A percentile compares a stretch with the other conserved stretches of the same genome.
phyloP scores from a whole-genome alignment of 2,113 vertebrate genomes.

The Micronycteris hirsuta region DNA sequence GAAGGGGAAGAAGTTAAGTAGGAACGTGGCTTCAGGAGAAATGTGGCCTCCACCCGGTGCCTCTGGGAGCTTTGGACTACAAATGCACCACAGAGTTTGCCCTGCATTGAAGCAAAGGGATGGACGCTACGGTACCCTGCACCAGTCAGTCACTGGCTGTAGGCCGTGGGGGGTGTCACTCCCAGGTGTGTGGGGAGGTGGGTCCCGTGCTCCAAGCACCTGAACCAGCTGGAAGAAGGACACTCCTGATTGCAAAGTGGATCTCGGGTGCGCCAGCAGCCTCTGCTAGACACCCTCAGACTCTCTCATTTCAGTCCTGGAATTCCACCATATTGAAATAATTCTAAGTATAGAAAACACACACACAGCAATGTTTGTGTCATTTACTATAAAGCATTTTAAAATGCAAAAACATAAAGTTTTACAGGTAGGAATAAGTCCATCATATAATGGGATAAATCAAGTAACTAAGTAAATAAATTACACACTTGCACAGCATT shows the following conservation, averaged over 20 bases:
- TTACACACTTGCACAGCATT: neutral
- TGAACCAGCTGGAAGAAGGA: neutral
- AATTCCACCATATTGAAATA: neutral
- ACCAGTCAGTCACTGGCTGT: neutral
- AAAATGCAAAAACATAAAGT: neutral
- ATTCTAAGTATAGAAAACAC: neutral
- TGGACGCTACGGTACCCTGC: no score
- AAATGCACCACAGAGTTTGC: neutral
- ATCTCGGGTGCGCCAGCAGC: neutral
- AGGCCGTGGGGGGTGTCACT: neutral
- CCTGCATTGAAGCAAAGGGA: neutral
- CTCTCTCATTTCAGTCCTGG: neutral
- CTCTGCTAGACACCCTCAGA: neutral
- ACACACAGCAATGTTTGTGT: neutral
- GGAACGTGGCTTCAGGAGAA: neutral
- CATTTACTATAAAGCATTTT: neutral
- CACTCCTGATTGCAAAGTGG: neutral
- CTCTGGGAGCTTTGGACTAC: neutral
- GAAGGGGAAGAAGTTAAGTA: neutral
- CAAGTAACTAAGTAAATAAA: neutral
- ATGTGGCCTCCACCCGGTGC: neutral
- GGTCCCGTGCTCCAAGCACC: neutral
- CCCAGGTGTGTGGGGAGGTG: neutral
- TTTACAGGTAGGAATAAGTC: neutral
- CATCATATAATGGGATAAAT: neutral